Conservation (phyloP, 2,797 vertebrate species). For the Lerista edwardsae region DNA sequence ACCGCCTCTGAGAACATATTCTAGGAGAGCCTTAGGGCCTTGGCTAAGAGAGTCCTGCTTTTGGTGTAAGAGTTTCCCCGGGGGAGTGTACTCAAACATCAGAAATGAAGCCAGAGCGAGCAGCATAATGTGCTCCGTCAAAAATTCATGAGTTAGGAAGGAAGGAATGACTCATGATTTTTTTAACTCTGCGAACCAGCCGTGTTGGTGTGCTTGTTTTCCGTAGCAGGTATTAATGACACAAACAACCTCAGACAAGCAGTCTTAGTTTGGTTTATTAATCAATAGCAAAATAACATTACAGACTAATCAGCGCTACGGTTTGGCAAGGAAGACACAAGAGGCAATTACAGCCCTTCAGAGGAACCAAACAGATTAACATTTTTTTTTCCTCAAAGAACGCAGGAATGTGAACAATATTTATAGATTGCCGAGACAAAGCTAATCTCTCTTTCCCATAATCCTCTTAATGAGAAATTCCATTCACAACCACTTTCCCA, state of each 20-base stretch:
- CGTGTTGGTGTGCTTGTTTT: not conserved
- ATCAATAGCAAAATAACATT: constrained; percentile 35
- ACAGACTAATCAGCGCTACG: constrained; percentile 16
- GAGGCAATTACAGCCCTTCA: constrained; percentile 21
- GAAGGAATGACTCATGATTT: constrained; percentile 3
- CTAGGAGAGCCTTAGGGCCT: not conserved
- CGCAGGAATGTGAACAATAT: constrained; percentile 4
- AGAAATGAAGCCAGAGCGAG: not conserved
- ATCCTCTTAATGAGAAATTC: constrained; percentile 11
- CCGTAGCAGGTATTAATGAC: constrained; percentile 12
- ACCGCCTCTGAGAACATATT: not conserved
- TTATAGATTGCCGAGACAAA: constrained; percentile 28
- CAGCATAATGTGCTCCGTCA: not conserved
- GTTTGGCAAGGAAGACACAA: not conserved
- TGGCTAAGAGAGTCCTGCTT: not conserved
- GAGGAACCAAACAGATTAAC: constrained; percentile 11
- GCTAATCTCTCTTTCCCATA: constrained; percentile 7
- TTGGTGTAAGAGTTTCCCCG: not conserved
- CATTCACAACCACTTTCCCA: not conserved
- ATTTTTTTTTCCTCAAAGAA: not conserved
- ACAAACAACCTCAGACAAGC: constrained; percentile 1
- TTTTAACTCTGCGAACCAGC: not conserved
- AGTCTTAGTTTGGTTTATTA: constrained; percentile 8
- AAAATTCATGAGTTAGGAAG: not conserved
- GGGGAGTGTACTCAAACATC: not conserved